Base-by-base conservation (phyloP, 1,140 invertebrate genomes). In the Coelopa frigida region DNA sequence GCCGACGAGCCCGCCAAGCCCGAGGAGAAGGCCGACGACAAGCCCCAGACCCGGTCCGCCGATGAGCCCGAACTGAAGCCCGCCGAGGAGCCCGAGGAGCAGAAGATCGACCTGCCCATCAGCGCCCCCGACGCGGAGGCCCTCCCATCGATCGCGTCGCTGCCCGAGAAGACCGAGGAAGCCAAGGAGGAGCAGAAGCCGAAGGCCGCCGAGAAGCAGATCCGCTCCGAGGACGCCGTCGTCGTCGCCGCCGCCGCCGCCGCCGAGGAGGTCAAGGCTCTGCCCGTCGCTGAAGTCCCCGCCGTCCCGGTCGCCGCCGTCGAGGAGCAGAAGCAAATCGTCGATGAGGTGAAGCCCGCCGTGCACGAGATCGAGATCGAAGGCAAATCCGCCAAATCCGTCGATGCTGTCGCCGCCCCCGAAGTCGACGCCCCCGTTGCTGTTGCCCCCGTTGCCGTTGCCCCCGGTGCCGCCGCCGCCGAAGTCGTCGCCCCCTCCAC, bases 211-310 rank as follows among this genome's bases (percentile, higher is more conserved):
- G 53, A 57, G 33, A 57, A 57, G 33, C 43, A 54, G n/a, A 49
- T 49, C 8, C 57, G 57, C 53, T 52, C 53, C 21, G 57, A 59
- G 15, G 36, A 54, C 33, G 44, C 54, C 20, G 11, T 48, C 12
- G 46, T 45, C 5, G 52, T 48, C 6, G 56, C 44, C 21, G 48
- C 50, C 2, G 47, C 57, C 11, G 56, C 37, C 26, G 48, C 50
- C 27, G 54, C 44, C 12, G 51, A 59, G 47, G 55, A 56, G 5
- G 45, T 50, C 32, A 57, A 60, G 24, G 53, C 58, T 6, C 48
- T 59, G 36, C 53, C 54, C 6, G 38, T 52, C 15, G 48, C 51
- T 14, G 52, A 57, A 31, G 46, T 45, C 5, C 50, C 50, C 6
- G 56, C 44, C 21, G 48, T 49, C 2, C 49, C 57, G 8, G 56